Percentiles rank a stretch among this genome's conserved stretches.
Conservation (phyloP, 2,888 invertebrate species). For the Drosophila pegasa region DNA sequence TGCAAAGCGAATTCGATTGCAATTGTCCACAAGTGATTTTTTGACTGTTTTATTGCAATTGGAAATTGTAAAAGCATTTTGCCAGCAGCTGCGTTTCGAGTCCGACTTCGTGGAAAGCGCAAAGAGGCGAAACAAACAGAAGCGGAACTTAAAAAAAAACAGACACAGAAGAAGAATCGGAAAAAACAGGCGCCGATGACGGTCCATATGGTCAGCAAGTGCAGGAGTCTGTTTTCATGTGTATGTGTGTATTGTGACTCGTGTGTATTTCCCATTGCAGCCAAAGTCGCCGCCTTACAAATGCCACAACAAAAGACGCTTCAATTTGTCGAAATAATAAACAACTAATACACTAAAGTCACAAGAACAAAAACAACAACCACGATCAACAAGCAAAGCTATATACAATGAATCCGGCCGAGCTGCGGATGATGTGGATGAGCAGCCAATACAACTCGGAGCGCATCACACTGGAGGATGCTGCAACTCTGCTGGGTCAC, state of each 20-base stretch:
- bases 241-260: constrained; percentile 15
- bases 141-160: constrained; percentile 33
- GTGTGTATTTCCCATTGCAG: constrained; percentile 37
- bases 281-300: constrained; percentile 17
- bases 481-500: constrained; percentile 85
- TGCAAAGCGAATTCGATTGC: constrained; percentile 8
- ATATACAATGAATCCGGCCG: constrained; percentile 76
- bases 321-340: constrained; percentile 28
- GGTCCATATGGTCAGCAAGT: constrained; percentile 57
- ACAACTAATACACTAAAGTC: constrained; percentile 18
- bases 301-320: constrained; percentile 26
- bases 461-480: constrained; percentile 84
- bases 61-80: constrained; percentile 23
- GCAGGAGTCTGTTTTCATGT: constrained; percentile 40
- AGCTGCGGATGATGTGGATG: constrained; percentile 87
- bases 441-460: constrained; percentile 86
- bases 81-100: constrained; percentile 27
- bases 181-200: constrained; percentile 46
- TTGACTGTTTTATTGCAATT: constrained; percentile 3
- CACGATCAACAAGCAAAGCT: constrained; percentile 1
- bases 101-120: constrained; percentile 44
- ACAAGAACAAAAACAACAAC: constrained; percentile 20
- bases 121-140: constrained; percentile 42
- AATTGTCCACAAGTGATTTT: constrained; percentile 10
- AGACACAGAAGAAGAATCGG: constrained; percentile 30